phyloP scores from a whole-genome alignment of 1,140 invertebrate genomes.

The Dendrolimus punctatus region DNA sequence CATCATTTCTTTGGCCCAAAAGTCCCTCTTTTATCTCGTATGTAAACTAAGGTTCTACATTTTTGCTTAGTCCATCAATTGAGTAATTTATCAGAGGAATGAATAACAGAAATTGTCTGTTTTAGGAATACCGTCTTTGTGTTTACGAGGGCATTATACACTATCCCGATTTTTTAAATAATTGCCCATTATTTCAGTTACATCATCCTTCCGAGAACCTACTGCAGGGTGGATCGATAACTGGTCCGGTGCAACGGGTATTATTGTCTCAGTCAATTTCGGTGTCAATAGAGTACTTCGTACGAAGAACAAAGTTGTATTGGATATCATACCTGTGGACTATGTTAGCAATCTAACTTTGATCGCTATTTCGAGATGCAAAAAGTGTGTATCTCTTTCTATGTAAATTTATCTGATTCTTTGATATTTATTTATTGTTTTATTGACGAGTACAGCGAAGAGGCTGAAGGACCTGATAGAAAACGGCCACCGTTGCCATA shows the following conservation, averaged over 20 bases:
- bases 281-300: constrained; percentile 14
- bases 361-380: constrained; percentile 18
- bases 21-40: too few species aligned
- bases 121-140: too few species aligned
- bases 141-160: background rate
- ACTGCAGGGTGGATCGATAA: constrained; percentile 26
- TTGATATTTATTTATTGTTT: too few species aligned
- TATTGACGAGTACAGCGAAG: too few species aligned
- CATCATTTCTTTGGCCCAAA: too few species aligned
- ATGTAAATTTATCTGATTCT: too few species aligned
- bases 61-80: too few species aligned
- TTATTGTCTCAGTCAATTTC: constrained; percentile 7
- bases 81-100: too few species aligned
- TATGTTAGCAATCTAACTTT: constrained; percentile 22
- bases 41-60: too few species aligned
- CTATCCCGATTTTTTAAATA: background rate
- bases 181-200: constrained; percentile 18
- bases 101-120: too few species aligned
- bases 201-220: constrained; percentile 14
- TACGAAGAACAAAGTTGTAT: constrained; percentile 5
- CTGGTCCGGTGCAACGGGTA: constrained; percentile 20
- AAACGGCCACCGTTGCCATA: too few species aligned
- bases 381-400: constrained; percentile 14
- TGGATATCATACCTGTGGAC: constrained; percentile 30
- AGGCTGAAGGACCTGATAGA: too few species aligned